phyloP scores from a whole-genome alignment of 2,888 invertebrate genomes.

The Agrotis segetum region DNA sequence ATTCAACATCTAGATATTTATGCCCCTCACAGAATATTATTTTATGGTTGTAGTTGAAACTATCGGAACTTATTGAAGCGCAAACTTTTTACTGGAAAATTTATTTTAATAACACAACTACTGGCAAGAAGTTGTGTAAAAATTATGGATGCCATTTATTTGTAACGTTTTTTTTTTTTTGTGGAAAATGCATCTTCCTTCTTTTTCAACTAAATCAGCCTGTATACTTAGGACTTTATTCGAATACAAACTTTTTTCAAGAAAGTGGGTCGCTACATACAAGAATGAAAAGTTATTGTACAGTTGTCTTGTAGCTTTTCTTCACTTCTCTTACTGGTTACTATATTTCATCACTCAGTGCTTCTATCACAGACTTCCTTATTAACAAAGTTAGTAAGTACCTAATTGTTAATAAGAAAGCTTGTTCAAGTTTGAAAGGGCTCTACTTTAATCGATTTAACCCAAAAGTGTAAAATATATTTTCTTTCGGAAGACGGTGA shows the following conservation, averaged over 20 bases:
- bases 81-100: not conserved
- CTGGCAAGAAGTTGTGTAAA: slow-evolving; percentile 5
- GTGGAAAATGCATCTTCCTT: not conserved
- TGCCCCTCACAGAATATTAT: not conserved
- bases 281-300: slow-evolving; percentile 3
- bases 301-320: not conserved
- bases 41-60: not conserved
- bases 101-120: not conserved
- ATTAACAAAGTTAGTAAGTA: too few relatives aligned
- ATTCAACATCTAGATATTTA: too few relatives aligned
- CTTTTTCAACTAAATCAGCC: not conserved
- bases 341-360: too few relatives aligned
- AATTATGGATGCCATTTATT: slow-evolving; percentile 1
- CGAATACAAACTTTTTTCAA: slow-evolving; percentile 8
- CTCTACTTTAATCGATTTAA: too few relatives aligned
- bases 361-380: too few relatives aligned
- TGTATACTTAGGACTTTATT: not conserved
- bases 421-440: too few relatives aligned
- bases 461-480: too few relatives aligned
- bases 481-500: too few relatives aligned
- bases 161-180: not conserved
- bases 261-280: not conserved
- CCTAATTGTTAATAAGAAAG: too few relatives aligned
- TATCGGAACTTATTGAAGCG: not conserved
- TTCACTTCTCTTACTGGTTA: too few relatives aligned